Base-by-base conservation (phyloP, 2,888 invertebrate species). In the Leptinotarsa juncta region DNA sequence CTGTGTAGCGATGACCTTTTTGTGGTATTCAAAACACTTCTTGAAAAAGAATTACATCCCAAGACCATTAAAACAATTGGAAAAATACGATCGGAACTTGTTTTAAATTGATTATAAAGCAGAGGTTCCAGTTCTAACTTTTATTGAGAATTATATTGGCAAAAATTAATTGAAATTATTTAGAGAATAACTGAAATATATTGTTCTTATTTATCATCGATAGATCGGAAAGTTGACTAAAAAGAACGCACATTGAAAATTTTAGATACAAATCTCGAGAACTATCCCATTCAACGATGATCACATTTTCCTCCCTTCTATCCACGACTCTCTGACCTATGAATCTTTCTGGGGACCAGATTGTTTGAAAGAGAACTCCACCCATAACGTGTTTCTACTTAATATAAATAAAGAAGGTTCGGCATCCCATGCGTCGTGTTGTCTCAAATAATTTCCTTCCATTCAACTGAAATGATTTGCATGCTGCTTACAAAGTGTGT, bases 351-450 rank as follows among this genome's bases (percentile, higher is more conserved):
- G 72, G 62, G 67, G 71, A 50, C 65, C 68, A 71, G 65, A 74
- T 66, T 72, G 74, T 69, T 73, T 78, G 71, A 70, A 55, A 71
- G 57, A 74, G 73, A 72, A 55, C 73, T 74, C 77, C 80, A 72
- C 80, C 80, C 75, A 70, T 77, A 74, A 77, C 80, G 72, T 80
- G 80, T 80, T 75, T 67, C 72, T 60, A 69, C 75, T 75, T 75
- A 76, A 80, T 80, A 76, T 80, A 77, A 80, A 80, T 77, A 77
- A 75, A 65, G 75, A 67, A 70, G 75, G 75, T 65, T 67, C 62
- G 60, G 20, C 71, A 15, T 26, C 65, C 65, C 53, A 57, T 74
- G 62, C 62, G 16, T 57, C 57, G 57, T 16, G n/a, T 53, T 5
- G 26, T 74, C 71, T 71, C 71, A 66, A 65, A 74, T 74, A 65